These are phyloP conservation scores for Mizuhopecten yessoensis DNA, from an alignment of 1,140 invertebrate genomes.

Conservation along the genomic window DNA sequence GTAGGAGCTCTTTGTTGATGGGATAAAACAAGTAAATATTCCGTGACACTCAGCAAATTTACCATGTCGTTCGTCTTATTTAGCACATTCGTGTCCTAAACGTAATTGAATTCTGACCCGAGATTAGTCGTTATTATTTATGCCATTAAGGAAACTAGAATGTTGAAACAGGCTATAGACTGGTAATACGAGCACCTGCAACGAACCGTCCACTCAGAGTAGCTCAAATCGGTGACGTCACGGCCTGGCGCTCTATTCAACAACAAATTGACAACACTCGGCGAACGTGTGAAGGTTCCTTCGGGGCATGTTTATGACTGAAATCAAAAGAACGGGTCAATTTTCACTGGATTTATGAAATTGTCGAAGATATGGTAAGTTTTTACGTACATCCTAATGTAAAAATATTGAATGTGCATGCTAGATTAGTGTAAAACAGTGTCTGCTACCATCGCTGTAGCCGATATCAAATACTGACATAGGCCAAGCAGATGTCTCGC, in stretches of 20 bases:
- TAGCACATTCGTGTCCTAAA: not conserved
- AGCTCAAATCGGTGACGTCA: conserved; percentile 31
- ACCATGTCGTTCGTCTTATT: not conserved
- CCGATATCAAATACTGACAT: no score
- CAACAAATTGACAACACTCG: conserved; percentile 38
- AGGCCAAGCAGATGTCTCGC: not conserved
- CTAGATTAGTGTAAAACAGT: not conserved
- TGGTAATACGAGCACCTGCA: conserved; percentile 37
- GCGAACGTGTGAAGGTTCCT: conserved; percentile 31
- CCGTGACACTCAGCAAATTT: conserved; percentile 4
- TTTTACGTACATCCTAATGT: not conserved
- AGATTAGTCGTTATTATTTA: not conserved
- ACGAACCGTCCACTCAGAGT: conserved; percentile 36
- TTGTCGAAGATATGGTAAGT: conserved; percentile 1
- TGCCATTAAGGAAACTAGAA: not conserved
- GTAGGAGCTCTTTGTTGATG: not conserved
- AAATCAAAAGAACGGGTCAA: not conserved
- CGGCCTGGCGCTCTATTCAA: conserved; percentile 16
- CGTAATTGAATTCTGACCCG: not conserved
- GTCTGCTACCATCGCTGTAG: not conserved
- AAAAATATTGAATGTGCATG: conserved; percentile 26
- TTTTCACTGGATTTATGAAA: conserved; percentile 33
- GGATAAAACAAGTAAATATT: conserved; percentile 22
- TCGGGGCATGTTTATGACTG: conserved; percentile 24
- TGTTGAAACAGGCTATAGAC: conserved; percentile 21